phyloP scores from a whole-genome alignment of 2,113 vertebrate genomes.

The Grallaria varia region DNA sequence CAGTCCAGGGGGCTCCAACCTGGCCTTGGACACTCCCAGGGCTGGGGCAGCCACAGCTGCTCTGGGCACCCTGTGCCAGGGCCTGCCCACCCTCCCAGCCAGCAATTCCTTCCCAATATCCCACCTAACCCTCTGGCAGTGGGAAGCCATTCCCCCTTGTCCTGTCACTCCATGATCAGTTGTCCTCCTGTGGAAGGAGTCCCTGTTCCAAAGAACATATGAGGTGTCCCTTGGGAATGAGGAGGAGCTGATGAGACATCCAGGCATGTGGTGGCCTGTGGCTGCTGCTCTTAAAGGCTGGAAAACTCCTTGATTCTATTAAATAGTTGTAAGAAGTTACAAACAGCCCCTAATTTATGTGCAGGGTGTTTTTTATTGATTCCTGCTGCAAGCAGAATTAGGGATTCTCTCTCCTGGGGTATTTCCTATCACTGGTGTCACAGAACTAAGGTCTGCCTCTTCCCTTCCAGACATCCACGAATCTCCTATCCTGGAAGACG shows the following conservation, averaged over 20 bases:
- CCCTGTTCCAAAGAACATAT: accelerated
- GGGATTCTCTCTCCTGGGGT: accelerated
- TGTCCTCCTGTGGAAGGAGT: accelerated
- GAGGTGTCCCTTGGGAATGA: accelerated
- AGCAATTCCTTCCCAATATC: not conserved
- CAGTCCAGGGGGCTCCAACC: not conserved
- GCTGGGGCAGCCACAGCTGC: not conserved
- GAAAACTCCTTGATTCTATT: not conserved
- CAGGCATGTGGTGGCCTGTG: accelerated
- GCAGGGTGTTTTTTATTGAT: accelerated
- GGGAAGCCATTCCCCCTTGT: not conserved
- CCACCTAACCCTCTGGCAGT: accelerated
- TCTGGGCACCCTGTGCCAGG: not conserved
- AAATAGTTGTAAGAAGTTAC: accelerated
- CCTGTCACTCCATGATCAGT: accelerated
- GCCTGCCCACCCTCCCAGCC: accelerated
- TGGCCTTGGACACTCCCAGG: not conserved
- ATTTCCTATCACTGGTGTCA: not conserved
- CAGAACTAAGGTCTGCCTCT: accelerated
- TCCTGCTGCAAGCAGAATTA: accelerated
- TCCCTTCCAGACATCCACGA: slow-evolving; percentile 81
- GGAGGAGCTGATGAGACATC: accelerated
- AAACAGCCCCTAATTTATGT: accelerated
- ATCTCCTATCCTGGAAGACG: slow-evolving; percentile 84
- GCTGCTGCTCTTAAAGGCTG: not conserved